Evolutionary conservation across 2,888 invertebrate species (phyloP).

Genomic region (Pristionchus japonicus): DNA sequence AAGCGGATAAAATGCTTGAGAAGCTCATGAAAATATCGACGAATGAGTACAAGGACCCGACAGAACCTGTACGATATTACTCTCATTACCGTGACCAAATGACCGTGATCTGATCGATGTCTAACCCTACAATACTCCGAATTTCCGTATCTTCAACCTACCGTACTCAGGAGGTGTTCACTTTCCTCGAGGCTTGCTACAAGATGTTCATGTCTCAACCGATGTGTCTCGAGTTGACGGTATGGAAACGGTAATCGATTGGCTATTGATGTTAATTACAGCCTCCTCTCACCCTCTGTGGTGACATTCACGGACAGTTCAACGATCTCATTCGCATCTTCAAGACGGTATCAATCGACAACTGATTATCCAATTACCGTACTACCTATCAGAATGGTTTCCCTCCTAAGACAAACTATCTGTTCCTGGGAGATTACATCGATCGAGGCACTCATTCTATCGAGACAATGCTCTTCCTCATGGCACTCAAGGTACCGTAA

Average conservation of each 20-base stretch:
- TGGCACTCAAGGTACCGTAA: conserved; percentile 35
- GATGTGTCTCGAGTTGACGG: conserved; percentile 36
- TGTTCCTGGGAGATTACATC: conserved; percentile 44
- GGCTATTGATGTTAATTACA: background rate
- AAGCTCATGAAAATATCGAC: conserved; percentile 19
- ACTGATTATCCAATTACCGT: background rate
- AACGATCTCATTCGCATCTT: conserved; percentile 46
- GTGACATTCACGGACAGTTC: conserved; percentile 43
- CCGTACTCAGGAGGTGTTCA: conserved; percentile 15
- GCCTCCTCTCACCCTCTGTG: conserved; percentile 25
- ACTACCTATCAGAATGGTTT: conserved; percentile 11
- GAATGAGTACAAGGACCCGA: conserved; percentile 35
- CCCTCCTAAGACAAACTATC: conserved; percentile 40
- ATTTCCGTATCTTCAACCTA: no score
- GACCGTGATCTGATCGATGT: no score
- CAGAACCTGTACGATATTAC: conserved; percentile 4
- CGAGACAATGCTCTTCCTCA: conserved; percentile 41
- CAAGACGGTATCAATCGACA: conserved; percentile 4
- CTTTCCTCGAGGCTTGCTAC: conserved; percentile 37
- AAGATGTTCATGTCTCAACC: conserved; percentile 32
- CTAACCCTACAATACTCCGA: no score
- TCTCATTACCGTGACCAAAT: no score
- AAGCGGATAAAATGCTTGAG: conserved; percentile 25
- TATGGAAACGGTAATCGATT: background rate
- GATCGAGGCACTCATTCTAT: conserved; percentile 43